phyloP scores from a whole-genome alignment of 2,888 invertebrate genomes.

The Rhagonycha lutea region DNA sequence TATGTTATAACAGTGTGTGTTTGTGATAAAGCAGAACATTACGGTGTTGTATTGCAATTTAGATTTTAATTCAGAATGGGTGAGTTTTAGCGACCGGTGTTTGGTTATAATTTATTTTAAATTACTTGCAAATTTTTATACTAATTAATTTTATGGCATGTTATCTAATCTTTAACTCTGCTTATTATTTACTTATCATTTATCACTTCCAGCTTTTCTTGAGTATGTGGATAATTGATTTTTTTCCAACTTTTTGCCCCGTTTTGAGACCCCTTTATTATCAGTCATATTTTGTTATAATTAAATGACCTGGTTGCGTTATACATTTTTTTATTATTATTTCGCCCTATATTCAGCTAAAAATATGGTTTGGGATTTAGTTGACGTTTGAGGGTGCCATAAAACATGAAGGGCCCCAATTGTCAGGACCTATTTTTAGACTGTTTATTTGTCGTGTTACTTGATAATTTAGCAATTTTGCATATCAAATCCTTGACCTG shows the following conservation, averaged over 20 bases:
- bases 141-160: slow-evolving; percentile 13
- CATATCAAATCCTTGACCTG: slow-evolving; percentile 26
- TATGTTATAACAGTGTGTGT: slow-evolving; percentile 36
- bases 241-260: neutral
- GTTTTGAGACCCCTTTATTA: slow-evolving; percentile 1
- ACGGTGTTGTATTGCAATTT: slow-evolving; percentile 10
- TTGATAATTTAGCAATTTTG: slow-evolving; percentile 24
- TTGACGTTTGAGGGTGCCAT: neutral
- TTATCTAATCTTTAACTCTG: slow-evolving; percentile 21
- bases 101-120: slow-evolving; percentile 30
- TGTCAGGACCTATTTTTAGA: slow-evolving; percentile 19
- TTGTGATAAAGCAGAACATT: slow-evolving; percentile 32
- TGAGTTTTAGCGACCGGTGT: slow-evolving; percentile 41
- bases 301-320: neutral
- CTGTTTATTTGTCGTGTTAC: slow-evolving; percentile 8
- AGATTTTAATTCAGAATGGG: slow-evolving; percentile 44
- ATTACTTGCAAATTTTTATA: slow-evolving; percentile 26
- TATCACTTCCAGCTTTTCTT: neutral
- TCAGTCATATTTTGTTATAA: neutral
- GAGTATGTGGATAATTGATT: slow-evolving; percentile 3
- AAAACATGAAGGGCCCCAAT: neutral
- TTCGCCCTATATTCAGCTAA: neutral
- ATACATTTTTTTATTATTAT: neutral
- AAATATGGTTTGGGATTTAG: neutral
- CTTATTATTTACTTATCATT: slow-evolving; percentile 14